Conservation (phyloP, 2,113 vertebrate genomes). For the Taxidea taxus region DNA sequence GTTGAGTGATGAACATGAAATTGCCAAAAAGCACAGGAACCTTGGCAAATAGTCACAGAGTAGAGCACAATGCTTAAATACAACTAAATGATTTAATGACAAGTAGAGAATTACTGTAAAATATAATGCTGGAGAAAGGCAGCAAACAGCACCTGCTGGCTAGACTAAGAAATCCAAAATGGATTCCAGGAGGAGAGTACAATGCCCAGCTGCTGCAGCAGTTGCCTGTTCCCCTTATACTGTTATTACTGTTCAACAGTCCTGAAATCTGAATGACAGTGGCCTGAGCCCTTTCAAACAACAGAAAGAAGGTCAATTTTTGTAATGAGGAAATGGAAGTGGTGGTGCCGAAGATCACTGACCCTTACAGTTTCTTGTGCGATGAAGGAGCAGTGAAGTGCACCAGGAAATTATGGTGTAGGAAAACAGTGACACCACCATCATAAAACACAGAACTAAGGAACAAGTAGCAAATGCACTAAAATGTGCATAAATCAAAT, state of each 20-base stretch:
- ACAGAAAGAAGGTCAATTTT: slow-evolving; percentile 87
- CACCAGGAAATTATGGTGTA: slow-evolving; percentile 83
- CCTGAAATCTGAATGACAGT: slow-evolving; percentile 87
- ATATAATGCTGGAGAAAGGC: slow-evolving; percentile 71
- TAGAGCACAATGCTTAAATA: slow-evolving; percentile 74
- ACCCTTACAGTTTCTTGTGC: slow-evolving; percentile 83
- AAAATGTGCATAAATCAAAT: slow-evolving; percentile 71
- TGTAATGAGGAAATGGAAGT: slow-evolving; percentile 89
- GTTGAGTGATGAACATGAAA: slow-evolving; percentile 45
- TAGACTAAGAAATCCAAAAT: slow-evolving; percentile 82
- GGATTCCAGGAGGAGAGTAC: slow-evolving; percentile 81
- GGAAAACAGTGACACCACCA: slow-evolving; percentile 78
- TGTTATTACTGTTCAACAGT: slow-evolving; percentile 84
- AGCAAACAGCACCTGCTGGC: slow-evolving; percentile 77
- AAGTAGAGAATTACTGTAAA: slow-evolving; percentile 79
- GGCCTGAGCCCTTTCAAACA: slow-evolving; percentile 87
- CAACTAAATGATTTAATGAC: slow-evolving; percentile 82
- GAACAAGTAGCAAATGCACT: slow-evolving; percentile 69
- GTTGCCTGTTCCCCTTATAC: slow-evolving; percentile 82
- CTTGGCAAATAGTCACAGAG: slow-evolving; percentile 75
- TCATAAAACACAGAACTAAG: slow-evolving; percentile 70
- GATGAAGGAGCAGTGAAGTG: slow-evolving; percentile 78
- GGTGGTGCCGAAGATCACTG: slow-evolving; percentile 80
- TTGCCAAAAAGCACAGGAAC: slow-evolving; percentile 74
- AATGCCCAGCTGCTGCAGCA: slow-evolving; percentile 73